These are phyloP conservation scores for Asobara japonica DNA, from an alignment of 1,140 invertebrate species.

Conservation along the genomic window DNA sequence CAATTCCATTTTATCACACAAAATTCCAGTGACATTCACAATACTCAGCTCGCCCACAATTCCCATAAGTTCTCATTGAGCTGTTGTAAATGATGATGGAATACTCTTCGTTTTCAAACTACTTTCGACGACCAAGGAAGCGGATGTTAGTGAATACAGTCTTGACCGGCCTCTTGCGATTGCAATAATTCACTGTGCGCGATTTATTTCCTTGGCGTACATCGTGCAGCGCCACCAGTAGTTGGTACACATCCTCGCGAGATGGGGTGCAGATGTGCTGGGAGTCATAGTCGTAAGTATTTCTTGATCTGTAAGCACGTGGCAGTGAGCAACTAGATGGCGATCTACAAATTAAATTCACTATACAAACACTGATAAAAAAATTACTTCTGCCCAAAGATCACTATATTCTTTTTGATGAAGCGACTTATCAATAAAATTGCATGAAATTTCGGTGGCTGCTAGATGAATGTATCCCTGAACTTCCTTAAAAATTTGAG, in stretches of 20 bases:
- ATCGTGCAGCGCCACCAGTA: slow-evolving; percentile 71
- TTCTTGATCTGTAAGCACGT: slow-evolving; percentile 32
- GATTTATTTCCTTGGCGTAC: slow-evolving; percentile 67
- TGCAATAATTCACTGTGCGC: slow-evolving; percentile 71
- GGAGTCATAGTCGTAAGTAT: slow-evolving; percentile 69
- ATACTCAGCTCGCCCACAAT: background rate
- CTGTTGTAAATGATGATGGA: slow-evolving; percentile 8
- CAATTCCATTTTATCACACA: too few relatives aligned
- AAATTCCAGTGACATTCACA: background rate
- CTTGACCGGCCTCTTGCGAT: slow-evolving; percentile 69
- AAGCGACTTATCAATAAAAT: too few relatives aligned
- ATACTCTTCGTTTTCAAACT: background rate
- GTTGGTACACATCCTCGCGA: slow-evolving; percentile 70
- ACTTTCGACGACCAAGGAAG: slow-evolving; percentile 64
- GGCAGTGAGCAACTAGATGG: slow-evolving; percentile 33
- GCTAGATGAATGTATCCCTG: slow-evolving; percentile 45
- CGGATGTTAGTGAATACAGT: slow-evolving; percentile 72
- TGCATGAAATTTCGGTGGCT: too few relatives aligned
- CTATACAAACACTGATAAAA: slow-evolving; percentile 1
- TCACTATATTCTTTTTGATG: slow-evolving; percentile 52
- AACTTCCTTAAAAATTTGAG: background rate
- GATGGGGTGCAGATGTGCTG: slow-evolving; percentile 69
- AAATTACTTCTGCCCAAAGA: background rate
- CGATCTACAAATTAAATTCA: background rate
- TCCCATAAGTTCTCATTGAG: slow-evolving; percentile 4